These are phyloP conservation scores for Vidua macroura DNA, from an alignment of 2,113 vertebrate genomes.

Conservation along the genomic window DNA sequence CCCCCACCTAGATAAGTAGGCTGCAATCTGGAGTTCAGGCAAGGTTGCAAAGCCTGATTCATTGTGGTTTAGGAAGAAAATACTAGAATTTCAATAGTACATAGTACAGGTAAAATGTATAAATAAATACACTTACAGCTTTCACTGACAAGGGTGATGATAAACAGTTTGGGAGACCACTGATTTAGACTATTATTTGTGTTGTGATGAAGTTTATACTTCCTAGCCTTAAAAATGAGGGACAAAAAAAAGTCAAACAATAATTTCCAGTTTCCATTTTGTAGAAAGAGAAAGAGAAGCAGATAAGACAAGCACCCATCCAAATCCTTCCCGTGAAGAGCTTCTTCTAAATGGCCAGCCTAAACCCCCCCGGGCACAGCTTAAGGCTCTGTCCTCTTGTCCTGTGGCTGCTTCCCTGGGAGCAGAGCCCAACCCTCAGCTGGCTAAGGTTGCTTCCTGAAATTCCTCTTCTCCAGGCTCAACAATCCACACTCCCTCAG, in stretches of 20 bases:
- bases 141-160: neutral
- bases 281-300: neutral
- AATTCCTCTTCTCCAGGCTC: neutral
- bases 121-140: neutral
- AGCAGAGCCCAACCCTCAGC: accelerated
- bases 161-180: neutral
- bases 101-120: neutral
- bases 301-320: accelerated
- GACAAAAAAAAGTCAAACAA: neutral
- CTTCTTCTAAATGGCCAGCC: neutral
- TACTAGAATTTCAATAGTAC: neutral
- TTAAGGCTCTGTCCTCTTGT: neutral
- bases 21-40: neutral
- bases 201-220: neutral
- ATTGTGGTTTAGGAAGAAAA: neutral
- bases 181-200: neutral
- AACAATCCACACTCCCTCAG: neutral
- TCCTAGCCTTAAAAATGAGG: neutral
- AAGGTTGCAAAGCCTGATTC: neutral
- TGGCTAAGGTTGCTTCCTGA: neutral
- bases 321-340: neutral
- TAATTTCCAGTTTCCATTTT: neutral
- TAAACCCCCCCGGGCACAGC: accelerated
- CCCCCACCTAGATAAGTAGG: neutral
- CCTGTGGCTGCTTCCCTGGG: neutral